Evolutionary conservation across 2,797 vertebrate species (phyloP), one percentile per base, ranked within the genome.

Genomic region (Rhyacichthys aspro): DNA sequence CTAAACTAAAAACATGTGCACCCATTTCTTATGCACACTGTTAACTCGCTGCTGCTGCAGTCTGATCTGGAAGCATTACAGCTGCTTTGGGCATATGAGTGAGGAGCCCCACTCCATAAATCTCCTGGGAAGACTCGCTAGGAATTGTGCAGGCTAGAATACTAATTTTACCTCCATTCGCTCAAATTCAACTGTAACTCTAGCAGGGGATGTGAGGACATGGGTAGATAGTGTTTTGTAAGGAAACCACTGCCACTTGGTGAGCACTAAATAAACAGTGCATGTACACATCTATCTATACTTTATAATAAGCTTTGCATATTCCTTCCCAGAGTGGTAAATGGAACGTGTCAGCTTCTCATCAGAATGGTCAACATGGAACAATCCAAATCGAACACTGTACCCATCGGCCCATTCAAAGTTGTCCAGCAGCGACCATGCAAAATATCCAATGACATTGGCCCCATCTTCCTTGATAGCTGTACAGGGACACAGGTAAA

Each of bases 401-500:
- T 90, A 95, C 15, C 93, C 93, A 1, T 83, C 70, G 0, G 47
- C 72, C 93, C 94, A 94, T 63, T 96, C 94, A 60, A 94, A 94
- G 78, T 94, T 95, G 82, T 94, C 92, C 89, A 96, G 74, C 60
- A 95, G 86, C 0, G 90, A 94, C 93, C 92, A 94, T 0, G 79
- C 81, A 57, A 94, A 96, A 74, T 92, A 94, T 12, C 93, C 69
- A 9, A 11, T 71, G 48, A 95, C 61, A 1, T 90, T 70, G 55
- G 93, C 89, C 32, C 72, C 70, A 16, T 95, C 88, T 44, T 91
- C 66, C 37, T 63, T 76, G 56, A 93, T 80, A 3, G 86, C 90
- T 94, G 61, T 3, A 67, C 42, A 65, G 17, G 39, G 19, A 45
- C 72, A 89, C 52, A 53, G 2, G 32, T 6, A 10, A 5, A 38